Percentiles rank a stretch among this genome's conserved stretches.
phyloP scores from a whole-genome alignment of 2,888 invertebrate genomes.

The Drosophila atripex region DNA sequence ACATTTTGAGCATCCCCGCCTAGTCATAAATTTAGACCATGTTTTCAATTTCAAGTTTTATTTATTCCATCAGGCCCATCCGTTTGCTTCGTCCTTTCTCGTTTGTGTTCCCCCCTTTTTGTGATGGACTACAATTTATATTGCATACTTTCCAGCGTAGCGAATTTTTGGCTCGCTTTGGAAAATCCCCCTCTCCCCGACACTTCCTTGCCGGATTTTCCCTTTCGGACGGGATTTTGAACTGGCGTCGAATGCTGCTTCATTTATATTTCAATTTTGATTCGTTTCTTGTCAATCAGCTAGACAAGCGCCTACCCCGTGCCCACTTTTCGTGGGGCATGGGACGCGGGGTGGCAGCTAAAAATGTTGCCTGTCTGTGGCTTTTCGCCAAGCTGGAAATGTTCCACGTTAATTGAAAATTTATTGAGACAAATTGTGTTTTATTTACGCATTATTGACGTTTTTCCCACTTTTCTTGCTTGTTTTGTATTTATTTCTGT shows the following conservation, averaged over 20 bases:
- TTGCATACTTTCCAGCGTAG: slow-evolving; percentile 45
- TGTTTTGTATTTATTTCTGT: not conserved
- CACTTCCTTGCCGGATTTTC: slow-evolving; percentile 7
- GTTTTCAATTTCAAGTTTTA: slow-evolving; percentile 3
- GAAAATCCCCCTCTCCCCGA: slow-evolving; percentile 12
- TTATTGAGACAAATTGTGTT: slow-evolving; percentile 73
- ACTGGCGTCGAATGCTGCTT: slow-evolving; percentile 31
- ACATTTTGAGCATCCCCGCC: not conserved
- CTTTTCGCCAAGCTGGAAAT: slow-evolving; percentile 43
- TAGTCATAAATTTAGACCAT: not conserved
- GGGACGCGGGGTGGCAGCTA: not conserved
- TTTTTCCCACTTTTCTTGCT: slow-evolving; percentile 17
- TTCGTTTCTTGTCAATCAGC: slow-evolving; percentile 74
- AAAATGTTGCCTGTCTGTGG: slow-evolving; percentile 52
- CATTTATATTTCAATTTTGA: slow-evolving; percentile 78
- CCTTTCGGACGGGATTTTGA: slow-evolving; percentile 8
- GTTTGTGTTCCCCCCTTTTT: slow-evolving; percentile 8
- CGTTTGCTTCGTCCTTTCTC: not conserved
- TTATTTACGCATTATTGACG: slow-evolving; percentile 60
- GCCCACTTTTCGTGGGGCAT: not conserved
- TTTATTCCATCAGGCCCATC: slow-evolving; percentile 7
- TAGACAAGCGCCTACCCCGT: slow-evolving; percentile 46
- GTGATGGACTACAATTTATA: slow-evolving; percentile 21
- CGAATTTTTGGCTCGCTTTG: slow-evolving; percentile 26
- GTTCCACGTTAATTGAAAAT: slow-evolving; percentile 75